Percentiles rank a stretch among this genome's conserved stretches.
Evolutionary conservation across 1,140 invertebrate genomes (phyloP).

Genomic region (Liolophura sinensis): DNA sequence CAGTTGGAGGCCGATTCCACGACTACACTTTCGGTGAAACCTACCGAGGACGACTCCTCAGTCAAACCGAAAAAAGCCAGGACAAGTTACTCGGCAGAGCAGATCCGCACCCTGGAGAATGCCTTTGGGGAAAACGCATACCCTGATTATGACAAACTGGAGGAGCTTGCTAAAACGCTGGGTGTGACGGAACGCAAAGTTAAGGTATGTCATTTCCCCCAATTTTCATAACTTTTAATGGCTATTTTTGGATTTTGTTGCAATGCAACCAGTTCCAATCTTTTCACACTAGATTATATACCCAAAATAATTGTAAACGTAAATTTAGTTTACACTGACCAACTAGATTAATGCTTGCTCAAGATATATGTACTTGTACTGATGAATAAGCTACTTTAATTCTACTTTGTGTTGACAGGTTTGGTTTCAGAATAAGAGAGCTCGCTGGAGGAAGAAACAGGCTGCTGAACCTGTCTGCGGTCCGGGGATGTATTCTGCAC

Average conservation of each 20-base stretch:
- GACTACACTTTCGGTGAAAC: too few species aligned
- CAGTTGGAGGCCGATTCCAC: too few species aligned
- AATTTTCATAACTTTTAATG: background rate
- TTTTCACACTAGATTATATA: background rate
- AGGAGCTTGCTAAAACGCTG: constrained; percentile 29
- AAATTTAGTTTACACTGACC: background rate
- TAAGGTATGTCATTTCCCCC: constrained; percentile 22
- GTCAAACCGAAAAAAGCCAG: constrained; percentile 25
- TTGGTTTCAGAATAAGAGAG: constrained; percentile 34
- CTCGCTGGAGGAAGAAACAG: constrained; percentile 18
- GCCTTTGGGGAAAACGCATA: constrained; percentile 40
- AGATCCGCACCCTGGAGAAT: constrained; percentile 32
- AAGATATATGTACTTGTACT: background rate
- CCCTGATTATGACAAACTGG: constrained; percentile 37
- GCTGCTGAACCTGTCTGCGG: too few species aligned
- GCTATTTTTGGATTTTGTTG: too few species aligned
- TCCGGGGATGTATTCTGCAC: too few species aligned
- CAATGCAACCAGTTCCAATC: background rate
- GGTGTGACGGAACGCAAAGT: constrained; percentile 35
- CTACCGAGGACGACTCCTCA: too few species aligned
- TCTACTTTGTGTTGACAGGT: constrained; percentile 16
- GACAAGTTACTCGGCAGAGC: constrained; percentile 35
- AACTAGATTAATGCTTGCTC: background rate
- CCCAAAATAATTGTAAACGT: background rate
- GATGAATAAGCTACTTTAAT: too few species aligned